Base-by-base conservation (phyloP, 1,140 invertebrate species). In the Papilio machaon region DNA sequence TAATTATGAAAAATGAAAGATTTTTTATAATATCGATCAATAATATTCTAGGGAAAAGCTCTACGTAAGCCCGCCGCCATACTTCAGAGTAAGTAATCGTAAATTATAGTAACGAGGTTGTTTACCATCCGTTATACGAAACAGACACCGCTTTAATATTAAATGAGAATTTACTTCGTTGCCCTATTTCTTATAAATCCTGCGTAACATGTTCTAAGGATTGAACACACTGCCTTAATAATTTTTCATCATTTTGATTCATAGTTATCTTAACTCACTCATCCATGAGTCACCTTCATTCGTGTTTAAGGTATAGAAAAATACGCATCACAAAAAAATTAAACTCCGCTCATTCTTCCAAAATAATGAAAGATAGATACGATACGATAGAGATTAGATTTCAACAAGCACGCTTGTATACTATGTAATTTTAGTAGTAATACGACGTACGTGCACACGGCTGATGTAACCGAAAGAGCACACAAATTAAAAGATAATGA, bases 101-200 rank as follows among this genome's bases (percentile, higher is more conserved):
- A 76, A 76, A 76, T 76, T 49, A 47, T 52, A 52, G 46, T 49
- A 76, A 76, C 74, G 74, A 76, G 74, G 43, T 47, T 76, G 74
- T 76, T 76, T 52, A 47, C 73, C 73, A 49, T 76, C 74, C 74
- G 49, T 76, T 49, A 76, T 76, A 52, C 30, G 74, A 76, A 76
- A 76, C 74, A 76, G 74, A 76, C 74, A 52, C 74, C 74, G 74
- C 17, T 76, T 76, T 76, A 76, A 76, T 76, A 76, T 49, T 52
- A 52, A 70, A 70, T 70, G 64, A 70, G 30, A 70, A 70, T 70
- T 70, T 70, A 70, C 64, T 35, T 70, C 64, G 23, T 70, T 70
- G 64, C 64, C 64, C 64, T 70, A 13, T 35, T 70, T 70, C 30
- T 70, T 38, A 35, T 38, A 35, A 70, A 17, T 70, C 64, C 64